These are phyloP conservation scores for Chiloscyllium plagiosum DNA, from an alignment of 2,113 vertebrate genomes.

Conservation along the genomic window DNA sequence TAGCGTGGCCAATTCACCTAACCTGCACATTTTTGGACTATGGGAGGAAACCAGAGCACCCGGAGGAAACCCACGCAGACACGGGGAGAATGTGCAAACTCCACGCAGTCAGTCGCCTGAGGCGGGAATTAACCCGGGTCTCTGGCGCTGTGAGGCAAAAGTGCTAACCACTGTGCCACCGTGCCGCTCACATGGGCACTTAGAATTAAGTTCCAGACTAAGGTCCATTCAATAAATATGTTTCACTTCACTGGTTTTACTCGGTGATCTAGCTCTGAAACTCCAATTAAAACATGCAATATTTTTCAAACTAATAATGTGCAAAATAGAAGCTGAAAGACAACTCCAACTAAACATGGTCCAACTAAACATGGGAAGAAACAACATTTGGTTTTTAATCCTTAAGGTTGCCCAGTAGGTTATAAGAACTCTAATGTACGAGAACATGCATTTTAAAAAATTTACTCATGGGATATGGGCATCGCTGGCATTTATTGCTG, in stretches of 20 bases:
- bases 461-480: too few relatives aligned
- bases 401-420: neutral
- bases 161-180: too few relatives aligned
- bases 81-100: too few relatives aligned
- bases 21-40: too few relatives aligned
- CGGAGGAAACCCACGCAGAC: too few relatives aligned
- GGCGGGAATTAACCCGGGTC: too few relatives aligned
- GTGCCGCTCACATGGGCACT: neutral
- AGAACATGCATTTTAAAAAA: neutral
- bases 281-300: neutral
- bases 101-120: too few relatives aligned
- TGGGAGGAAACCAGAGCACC: too few relatives aligned
- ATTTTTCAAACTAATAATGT: neutral
- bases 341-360: neutral
- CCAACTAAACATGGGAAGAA: neutral
- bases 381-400: conserved; percentile 6
- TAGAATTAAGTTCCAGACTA: neutral
- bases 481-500: too few relatives aligned
- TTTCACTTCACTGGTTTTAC: neutral
- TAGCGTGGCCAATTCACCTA: too few relatives aligned
- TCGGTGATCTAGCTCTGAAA: neutral
- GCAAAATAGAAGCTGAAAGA: neutral
- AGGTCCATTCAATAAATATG: neutral
- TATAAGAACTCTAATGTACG: neutral
- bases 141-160: too few relatives aligned